Percentiles rank a stretch among this genome's conserved stretches.
Conservation (phyloP, 2,113 vertebrate species). For the Paralichthys olivaceus region DNA sequence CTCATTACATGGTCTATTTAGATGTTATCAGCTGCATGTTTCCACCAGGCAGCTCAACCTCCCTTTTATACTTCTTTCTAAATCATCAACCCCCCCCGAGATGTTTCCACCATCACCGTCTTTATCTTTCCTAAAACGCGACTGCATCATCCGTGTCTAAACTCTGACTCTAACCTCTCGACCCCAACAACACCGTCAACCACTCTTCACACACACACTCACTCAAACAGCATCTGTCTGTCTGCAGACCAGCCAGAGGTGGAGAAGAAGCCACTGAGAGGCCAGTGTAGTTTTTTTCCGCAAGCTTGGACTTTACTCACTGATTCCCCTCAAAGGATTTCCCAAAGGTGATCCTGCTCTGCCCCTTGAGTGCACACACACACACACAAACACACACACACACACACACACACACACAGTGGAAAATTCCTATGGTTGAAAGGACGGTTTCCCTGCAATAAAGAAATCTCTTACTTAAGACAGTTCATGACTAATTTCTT, state of each 20-base stretch:
- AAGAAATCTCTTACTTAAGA: neutral
- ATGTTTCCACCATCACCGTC: conserved; percentile 14
- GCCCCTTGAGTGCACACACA: conserved; percentile 10
- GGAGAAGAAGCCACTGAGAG: conserved; percentile 20
- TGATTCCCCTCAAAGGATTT: conserved; percentile 59
- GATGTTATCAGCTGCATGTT: neutral
- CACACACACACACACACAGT: conserved; percentile 34
- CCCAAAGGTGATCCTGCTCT: conserved; percentile 57
- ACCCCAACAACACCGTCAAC: neutral
- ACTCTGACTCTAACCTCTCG: conserved; percentile 35
- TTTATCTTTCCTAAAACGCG: conserved; percentile 1
- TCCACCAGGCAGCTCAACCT: neutral
- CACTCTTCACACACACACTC: neutral
- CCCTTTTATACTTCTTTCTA: neutral
- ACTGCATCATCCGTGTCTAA: neutral
- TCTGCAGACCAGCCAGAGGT: conserved; percentile 7
- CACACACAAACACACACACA: neutral
- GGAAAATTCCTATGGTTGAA: conserved; percentile 73
- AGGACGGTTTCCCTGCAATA: conserved; percentile 38
- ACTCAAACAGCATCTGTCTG: conserved; percentile 16
- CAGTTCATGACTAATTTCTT: neutral
- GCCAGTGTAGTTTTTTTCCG: conserved; percentile 44
- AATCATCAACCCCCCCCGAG: neutral
- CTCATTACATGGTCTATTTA: neutral
- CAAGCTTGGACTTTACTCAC: conserved; percentile 48